A percentile compares a stretch with the other conserved stretches of the same genome.
Evolutionary conservation across 1,140 invertebrate species (phyloP).

Genomic region (Brevipalpus yothersi): DNA sequence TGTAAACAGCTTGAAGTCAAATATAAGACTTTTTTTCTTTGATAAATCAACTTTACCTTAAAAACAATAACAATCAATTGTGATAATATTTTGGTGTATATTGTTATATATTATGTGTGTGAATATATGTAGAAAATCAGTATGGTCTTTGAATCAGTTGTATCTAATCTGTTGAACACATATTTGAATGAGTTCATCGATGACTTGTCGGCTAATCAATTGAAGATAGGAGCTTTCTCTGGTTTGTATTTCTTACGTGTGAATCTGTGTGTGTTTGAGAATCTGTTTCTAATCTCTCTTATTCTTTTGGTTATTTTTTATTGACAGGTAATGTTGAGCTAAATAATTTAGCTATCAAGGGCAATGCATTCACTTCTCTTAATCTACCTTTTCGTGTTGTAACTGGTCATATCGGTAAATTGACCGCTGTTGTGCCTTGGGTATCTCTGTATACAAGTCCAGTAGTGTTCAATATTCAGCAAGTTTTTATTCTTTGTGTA

Average conservation of each 20-base stretch:
- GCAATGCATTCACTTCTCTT: constrained; percentile 67
- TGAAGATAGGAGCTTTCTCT: constrained; percentile 89
- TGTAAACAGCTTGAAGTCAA: too few relatives aligned
- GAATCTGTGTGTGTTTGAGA: not conserved
- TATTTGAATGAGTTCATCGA: constrained; percentile 84
- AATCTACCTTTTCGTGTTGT: constrained; percentile 69
- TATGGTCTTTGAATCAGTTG: constrained; percentile 88
- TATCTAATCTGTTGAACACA: constrained; percentile 70
- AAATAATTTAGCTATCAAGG: constrained; percentile 64
- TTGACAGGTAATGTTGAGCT: constrained; percentile 78
- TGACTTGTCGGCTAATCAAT: constrained; percentile 73
- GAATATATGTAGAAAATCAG: too few relatives aligned
- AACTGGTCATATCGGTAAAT: constrained; percentile 66
- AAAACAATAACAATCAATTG: too few relatives aligned
- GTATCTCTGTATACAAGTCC: constrained; percentile 84
- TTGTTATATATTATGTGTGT: too few relatives aligned
- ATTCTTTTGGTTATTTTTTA: too few relatives aligned
- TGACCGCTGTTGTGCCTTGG: constrained; percentile 91
- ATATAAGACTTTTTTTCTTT: too few relatives aligned
- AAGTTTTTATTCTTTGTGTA: constrained; percentile 60
- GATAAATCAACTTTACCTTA: too few relatives aligned
- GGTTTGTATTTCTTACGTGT: constrained; percentile 30
- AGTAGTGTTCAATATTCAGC: constrained; percentile 62
- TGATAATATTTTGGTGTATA: too few relatives aligned
- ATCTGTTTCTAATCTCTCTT: not conserved